These are phyloP conservation scores for Puma concolor DNA, from an alignment of 2,113 vertebrate genomes.

Conservation along the genomic window DNA sequence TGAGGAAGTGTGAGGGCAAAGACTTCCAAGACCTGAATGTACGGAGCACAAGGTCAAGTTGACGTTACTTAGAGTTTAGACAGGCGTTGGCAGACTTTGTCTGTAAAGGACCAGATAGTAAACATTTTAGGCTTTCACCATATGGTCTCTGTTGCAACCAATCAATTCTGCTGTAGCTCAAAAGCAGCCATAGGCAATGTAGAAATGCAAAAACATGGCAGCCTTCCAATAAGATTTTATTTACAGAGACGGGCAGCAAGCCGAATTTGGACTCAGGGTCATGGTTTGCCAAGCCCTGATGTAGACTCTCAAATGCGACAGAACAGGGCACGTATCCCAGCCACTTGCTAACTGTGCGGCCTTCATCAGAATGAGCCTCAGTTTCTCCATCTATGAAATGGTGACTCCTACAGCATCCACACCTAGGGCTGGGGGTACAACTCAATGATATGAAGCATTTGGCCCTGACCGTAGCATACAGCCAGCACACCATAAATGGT, in stretches of 20 bases:
- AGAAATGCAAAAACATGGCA: background rate
- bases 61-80: background rate
- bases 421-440: background rate
- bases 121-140: background rate
- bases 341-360: background rate
- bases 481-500: background rate
- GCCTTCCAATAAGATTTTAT: background rate
- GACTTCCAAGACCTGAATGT: background rate
- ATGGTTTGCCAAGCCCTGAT: background rate
- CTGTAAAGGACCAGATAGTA: background rate
- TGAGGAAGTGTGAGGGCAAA: background rate
- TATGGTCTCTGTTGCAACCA: background rate
- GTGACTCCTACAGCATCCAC: background rate
- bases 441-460: background rate
- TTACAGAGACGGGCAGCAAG: background rate
- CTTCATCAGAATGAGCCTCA: background rate
- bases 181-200: background rate
- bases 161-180: background rate
- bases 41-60: background rate
- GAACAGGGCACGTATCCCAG: background rate
- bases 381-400: background rate
- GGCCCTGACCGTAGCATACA: background rate
- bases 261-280: background rate
- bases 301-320: background rate
- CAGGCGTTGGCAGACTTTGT: background rate